Base-by-base conservation (phyloP, 2,113 vertebrate species). In the Chamaetylas fuelleborni region DNA sequence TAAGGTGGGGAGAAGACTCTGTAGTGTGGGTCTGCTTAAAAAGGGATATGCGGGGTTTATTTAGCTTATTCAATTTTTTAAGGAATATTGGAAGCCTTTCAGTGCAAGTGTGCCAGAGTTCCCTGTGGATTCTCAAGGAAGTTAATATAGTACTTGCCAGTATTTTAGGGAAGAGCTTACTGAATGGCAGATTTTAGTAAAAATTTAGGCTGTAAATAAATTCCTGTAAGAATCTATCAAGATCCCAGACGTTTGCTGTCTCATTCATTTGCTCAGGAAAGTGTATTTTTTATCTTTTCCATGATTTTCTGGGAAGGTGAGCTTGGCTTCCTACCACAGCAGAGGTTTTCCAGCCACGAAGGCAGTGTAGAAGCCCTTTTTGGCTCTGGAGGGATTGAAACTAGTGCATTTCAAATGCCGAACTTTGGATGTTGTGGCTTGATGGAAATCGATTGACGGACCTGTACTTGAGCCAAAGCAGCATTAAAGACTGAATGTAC, bases 41-140 rank as follows among this genome's bases (percentile, higher is more conserved):
- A 95, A 91, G 78, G 81, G 72, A 64, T 45, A 78, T 82, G 67
- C 11, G 64, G 89, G 88, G 53, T 95, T 95, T 95, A 89, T 94
- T 92, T 92, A 69, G 88, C 82, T 94, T 76, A 95, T 92, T 95
- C 80, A 72, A 81, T 97, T 95, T 71, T 95, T 89, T 29, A 17
- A 72, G 81, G 71, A 92, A 88, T 86, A 91, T 89, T 83, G 50
- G 86, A 95, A 93, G 56, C 80, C 86, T 93, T 89, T 97, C 60
- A 91, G 60, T 72, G 73, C 38, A 78, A 22, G 20, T 81, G 42
- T 5, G 16, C 67, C 31, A 15, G 86, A 70, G 80, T 71, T 83
- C 80, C 79, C 60, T 84, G 10, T 90, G 67, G 88, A 54, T 85
- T 80, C 51, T 88, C 56, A 56, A 28, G 48, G 65, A 96, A 92